Evolutionary conservation across 2,113 vertebrate species (phyloP).

Genomic region (Corythornis cristatus): DNA sequence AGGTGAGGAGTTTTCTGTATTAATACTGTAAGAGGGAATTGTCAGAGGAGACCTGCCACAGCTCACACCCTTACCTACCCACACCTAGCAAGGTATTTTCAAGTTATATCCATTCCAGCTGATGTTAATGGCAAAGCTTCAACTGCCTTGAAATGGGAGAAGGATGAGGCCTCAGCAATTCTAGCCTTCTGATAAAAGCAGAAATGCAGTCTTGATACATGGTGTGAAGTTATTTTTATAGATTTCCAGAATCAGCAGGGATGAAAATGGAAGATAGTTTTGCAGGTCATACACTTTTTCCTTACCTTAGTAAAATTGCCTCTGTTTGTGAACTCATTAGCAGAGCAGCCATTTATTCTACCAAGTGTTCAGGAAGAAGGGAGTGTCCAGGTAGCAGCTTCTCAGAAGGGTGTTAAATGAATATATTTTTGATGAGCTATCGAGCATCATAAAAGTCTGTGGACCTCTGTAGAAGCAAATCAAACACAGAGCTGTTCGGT

Average conservation of each 20-base stretch:
- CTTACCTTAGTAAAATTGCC: not conserved
- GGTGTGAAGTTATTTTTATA: not conserved
- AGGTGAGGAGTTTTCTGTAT: not conserved
- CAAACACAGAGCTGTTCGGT: not conserved
- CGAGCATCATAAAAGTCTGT: not conserved
- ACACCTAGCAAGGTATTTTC: not conserved
- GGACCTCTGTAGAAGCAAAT: not conserved
- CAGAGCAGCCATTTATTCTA: not conserved
- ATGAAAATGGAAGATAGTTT: not conserved
- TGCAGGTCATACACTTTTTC: not conserved
- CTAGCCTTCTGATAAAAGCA: not conserved
- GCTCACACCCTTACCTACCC: not conserved
- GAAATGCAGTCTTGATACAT: not conserved
- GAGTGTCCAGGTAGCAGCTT: not conserved
- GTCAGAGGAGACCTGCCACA: not conserved
- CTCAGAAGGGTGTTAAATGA: not conserved
- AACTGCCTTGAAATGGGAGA: not conserved
- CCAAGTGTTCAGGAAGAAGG: not conserved
- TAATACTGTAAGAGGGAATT: not conserved
- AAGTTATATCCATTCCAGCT: not conserved
- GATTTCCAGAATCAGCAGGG: not conserved
- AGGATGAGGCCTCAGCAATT: not conserved
- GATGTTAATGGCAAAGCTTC: not conserved
- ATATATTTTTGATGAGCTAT: not conserved
- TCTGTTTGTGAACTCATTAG: not conserved